Evolutionary conservation across 2,888 invertebrate species (phyloP).

Genomic region (Aphodius sticticus): DNA sequence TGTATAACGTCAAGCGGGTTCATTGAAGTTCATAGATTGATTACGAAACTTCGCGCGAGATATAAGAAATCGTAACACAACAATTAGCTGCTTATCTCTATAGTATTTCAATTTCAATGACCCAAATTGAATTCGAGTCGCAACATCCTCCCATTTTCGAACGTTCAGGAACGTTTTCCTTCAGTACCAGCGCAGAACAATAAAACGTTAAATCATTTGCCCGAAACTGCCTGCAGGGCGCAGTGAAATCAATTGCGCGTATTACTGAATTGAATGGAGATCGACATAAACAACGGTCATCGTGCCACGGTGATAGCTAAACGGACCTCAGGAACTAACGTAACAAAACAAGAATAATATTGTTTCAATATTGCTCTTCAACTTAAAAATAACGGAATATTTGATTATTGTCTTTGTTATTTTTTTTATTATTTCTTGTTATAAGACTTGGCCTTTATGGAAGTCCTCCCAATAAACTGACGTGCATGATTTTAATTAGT

Average conservation of each 20-base stretch:
- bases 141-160: slow-evolving; percentile 5
- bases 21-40: slow-evolving; percentile 21
- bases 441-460: too few relatives aligned
- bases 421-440: too few relatives aligned
- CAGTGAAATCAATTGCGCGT: slow-evolving; percentile 44
- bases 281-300: slow-evolving; percentile 4
- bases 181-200: slow-evolving; percentile 37
- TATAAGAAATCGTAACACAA: slow-evolving; percentile 6
- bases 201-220: slow-evolving; percentile 42
- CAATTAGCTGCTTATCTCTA: slow-evolving; percentile 33
- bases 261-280: slow-evolving; percentile 42
- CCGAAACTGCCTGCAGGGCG: slow-evolving; percentile 39
- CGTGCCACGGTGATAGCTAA: not conserved
- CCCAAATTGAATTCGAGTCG: slow-evolving; percentile 40
- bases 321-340: not conserved
- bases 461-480: too few relatives aligned
- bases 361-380: not conserved
- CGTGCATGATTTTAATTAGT: too few relatives aligned
- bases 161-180: not conserved
- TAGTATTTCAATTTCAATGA: slow-evolving; percentile 39
- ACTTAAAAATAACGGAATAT: not conserved
- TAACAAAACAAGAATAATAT: not conserved
- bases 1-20: not conserved
- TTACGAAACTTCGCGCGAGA: not conserved
- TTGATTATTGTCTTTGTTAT: too few relatives aligned